Percentiles rank a stretch among this genome's conserved stretches.
phyloP scores from a whole-genome alignment of 1,140 invertebrate genomes.

The Leptopilina clavipes region DNA sequence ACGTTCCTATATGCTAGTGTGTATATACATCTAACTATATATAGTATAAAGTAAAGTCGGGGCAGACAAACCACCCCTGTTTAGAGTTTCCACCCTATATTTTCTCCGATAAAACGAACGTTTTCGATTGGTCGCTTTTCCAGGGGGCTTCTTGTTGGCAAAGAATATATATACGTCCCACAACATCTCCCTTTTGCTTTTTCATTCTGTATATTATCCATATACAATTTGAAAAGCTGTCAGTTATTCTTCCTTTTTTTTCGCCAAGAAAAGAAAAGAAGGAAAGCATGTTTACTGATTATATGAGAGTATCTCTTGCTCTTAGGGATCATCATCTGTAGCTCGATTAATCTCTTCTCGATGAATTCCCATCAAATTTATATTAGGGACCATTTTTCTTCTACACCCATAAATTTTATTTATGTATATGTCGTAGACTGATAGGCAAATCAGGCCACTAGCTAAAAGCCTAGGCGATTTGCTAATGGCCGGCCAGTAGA shows the following conservation, averaged over 20 bases:
- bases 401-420: too few relatives aligned
- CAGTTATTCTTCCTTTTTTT: not conserved
- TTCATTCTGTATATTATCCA: slow-evolving; percentile 4
- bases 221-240: slow-evolving; percentile 10
- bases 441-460: too few relatives aligned
- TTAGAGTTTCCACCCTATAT: slow-evolving; percentile 47
- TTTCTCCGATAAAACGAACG: slow-evolving; percentile 55
- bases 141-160: slow-evolving; percentile 24
- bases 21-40: too few relatives aligned
- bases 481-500: too few relatives aligned
- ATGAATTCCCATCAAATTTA: not conserved
- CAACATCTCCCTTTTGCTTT: not conserved
- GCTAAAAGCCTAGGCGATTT: too few relatives aligned
- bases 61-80: slow-evolving; percentile 43
- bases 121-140: slow-evolving; percentile 54
- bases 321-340: not conserved
- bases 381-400: too few relatives aligned
- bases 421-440: too few relatives aligned
- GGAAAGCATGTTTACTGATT: not conserved
- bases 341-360: slow-evolving; percentile 7
- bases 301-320: not conserved
- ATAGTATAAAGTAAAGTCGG: slow-evolving; percentile 54
- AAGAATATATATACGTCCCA: slow-evolving; percentile 39
- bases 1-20: slow-evolving; percentile 47
- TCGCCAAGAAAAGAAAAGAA: not conserved